Conservation (phyloP, 2,797 vertebrate genomes). For the Zalophus californianus region DNA sequence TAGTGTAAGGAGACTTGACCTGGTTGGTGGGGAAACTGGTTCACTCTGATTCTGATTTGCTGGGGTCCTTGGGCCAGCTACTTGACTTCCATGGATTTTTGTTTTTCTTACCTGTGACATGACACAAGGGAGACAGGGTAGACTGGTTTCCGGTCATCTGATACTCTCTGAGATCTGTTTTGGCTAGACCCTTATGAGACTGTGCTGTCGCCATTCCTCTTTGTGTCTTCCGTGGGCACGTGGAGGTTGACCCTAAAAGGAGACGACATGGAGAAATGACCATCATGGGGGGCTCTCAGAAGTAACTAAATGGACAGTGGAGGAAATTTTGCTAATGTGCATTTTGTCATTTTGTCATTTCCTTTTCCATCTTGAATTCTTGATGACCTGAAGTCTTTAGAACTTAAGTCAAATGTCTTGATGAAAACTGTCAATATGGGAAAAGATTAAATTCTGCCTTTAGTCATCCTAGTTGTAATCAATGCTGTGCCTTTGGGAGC, state of each 20-base stretch:
- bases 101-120: not conserved
- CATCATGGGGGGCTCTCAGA: not conserved
- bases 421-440: conserved; percentile 13
- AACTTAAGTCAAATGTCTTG: not conserved
- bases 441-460: conserved; percentile 6
- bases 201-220: not conserved
- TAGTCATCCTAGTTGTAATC: not conserved
- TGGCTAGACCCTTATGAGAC: not conserved
- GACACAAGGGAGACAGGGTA: too few relatives aligned
- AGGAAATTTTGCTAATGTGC: not conserved
- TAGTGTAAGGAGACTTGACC: not conserved
- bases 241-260: not conserved
- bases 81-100: not conserved
- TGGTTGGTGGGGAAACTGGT: not conserved
- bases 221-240: rapidly evolving
- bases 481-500: not conserved
- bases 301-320: not conserved
- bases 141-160: not conserved
- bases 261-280: not conserved
- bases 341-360: conserved; percentile 4
- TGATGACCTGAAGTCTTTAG: not conserved
- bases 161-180: not conserved
- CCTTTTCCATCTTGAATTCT: conserved; percentile 7
- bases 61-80: not conserved
- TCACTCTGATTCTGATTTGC: not conserved